A percentile compares a stretch with the other conserved stretches of the same genome.
These are phyloP conservation scores for Podilymbus podiceps DNA, from an alignment of 2,113 vertebrate genomes.

Conservation along the genomic window DNA sequence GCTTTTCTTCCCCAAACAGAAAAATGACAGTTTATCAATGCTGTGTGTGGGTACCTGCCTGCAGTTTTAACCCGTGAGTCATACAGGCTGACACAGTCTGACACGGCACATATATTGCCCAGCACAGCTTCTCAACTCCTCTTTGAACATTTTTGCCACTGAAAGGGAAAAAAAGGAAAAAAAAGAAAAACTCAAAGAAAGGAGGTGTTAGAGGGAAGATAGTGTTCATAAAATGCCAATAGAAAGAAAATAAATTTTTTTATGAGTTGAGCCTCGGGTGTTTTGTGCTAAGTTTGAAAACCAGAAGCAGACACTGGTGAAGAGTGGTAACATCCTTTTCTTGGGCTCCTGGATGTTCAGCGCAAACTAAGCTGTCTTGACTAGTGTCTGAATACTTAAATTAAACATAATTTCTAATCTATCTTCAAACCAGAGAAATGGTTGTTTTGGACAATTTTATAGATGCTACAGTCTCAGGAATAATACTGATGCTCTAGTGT, in stretches of 20 bases:
- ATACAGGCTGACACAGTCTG: fast-evolving
- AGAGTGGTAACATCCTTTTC: background rate
- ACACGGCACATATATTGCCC: background rate
- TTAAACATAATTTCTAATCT: background rate
- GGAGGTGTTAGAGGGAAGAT: background rate
- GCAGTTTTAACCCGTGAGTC: background rate
- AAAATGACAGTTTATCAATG: background rate
- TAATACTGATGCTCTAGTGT: background rate
- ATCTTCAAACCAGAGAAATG: background rate
- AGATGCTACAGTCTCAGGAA: background rate
- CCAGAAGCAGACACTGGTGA: background rate
- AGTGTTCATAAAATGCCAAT: background rate
- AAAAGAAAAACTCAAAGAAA: background rate
- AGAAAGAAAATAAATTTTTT: background rate
- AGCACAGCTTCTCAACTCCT: background rate
- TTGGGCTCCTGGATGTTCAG: background rate
- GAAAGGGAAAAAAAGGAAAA: background rate
- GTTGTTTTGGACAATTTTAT: background rate
- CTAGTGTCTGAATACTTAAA: background rate
- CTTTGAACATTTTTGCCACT: background rate
- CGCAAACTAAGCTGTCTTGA: background rate
- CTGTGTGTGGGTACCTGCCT: background rate
- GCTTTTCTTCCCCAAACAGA: background rate
- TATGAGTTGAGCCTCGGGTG: background rate
- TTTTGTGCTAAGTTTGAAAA: background rate